Percentiles rank a stretch among this genome's conserved stretches.
These are phyloP conservation scores for Babylonia areolata DNA, from an alignment of 1,140 invertebrate genomes.

Conservation along the genomic window DNA sequence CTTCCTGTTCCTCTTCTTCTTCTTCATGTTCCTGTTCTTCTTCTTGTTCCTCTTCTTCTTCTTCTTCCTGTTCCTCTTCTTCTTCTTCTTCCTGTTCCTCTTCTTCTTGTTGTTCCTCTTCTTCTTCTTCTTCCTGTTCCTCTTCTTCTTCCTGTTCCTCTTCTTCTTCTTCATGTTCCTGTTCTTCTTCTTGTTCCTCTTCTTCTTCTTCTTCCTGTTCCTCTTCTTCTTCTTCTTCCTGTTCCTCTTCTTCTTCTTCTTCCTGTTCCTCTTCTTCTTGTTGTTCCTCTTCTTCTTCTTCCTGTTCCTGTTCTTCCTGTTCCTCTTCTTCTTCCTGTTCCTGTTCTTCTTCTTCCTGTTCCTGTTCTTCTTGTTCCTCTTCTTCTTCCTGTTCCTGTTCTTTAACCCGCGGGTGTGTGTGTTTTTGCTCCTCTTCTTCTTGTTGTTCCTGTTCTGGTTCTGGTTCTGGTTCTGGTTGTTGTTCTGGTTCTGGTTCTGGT, in stretches of 20 bases:
- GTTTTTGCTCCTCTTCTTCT: no score
- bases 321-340: no score
- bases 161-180: no score
- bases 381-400: neutral
- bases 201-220: neutral
- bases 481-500: no score
- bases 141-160: neutral
- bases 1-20: neutral
- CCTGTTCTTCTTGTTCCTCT: no score
- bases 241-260: conserved; percentile 19
- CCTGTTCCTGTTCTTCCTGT: no score
- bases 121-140: conserved; percentile 19
- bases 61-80: neutral
- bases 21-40: neutral
- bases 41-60: neutral
- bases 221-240: conserved; percentile 18
- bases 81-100: no score
- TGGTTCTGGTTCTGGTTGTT: no score
- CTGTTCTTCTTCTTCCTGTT: no score
- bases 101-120: neutral
- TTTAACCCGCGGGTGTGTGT: no score
- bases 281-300: neutral
- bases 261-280: neutral
- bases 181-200: no score
- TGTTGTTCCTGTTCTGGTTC: no score